Evolutionary conservation across 1,140 invertebrate species (phyloP).

Genomic region (Temnothorax curvispinosus): DNA sequence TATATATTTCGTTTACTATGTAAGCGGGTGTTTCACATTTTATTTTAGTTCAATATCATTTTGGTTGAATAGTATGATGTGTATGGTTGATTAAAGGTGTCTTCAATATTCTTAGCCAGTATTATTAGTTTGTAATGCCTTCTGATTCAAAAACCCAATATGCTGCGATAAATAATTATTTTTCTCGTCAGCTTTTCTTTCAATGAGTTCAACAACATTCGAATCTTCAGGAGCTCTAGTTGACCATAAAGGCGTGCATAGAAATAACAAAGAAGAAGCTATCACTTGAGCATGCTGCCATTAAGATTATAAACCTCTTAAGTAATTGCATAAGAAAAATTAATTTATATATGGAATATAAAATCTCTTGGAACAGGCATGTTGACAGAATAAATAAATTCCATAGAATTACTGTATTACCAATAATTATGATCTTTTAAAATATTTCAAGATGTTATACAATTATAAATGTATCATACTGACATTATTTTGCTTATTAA

Average conservation of each 20-base stretch:
- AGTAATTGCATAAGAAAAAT: conserved; percentile 20
- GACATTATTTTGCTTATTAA: too few relatives aligned
- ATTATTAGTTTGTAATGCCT: conserved; percentile 28
- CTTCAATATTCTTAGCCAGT: conserved; percentile 33
- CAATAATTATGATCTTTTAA: conserved; percentile 20
- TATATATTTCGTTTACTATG: neutral
- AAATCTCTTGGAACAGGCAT: conserved; percentile 6
- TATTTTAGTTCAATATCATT: neutral
- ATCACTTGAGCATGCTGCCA: neutral
- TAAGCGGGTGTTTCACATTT: neutral
- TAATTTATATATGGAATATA: conserved; percentile 11
- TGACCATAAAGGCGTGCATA: conserved; percentile 59
- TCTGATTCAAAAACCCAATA: conserved; percentile 1
- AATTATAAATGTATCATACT: neutral
- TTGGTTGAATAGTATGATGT: neutral
- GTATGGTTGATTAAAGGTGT: neutral
- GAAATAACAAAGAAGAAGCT: conserved; percentile 64
- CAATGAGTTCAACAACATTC: neutral
- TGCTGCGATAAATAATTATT: neutral
- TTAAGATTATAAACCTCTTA: neutral
- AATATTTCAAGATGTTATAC: neutral
- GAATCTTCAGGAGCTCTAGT: conserved; percentile 51
- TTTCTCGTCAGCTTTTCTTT: neutral
- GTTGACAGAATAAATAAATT: conserved; percentile 2
- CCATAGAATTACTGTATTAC: conserved; percentile 6